Percentiles rank a stretch among this genome's conserved stretches.
Evolutionary conservation across 37 sponge, comb jelly and placozoan genomes (phyloP).

Genomic region (Aphrocallistes beatrix): DNA sequence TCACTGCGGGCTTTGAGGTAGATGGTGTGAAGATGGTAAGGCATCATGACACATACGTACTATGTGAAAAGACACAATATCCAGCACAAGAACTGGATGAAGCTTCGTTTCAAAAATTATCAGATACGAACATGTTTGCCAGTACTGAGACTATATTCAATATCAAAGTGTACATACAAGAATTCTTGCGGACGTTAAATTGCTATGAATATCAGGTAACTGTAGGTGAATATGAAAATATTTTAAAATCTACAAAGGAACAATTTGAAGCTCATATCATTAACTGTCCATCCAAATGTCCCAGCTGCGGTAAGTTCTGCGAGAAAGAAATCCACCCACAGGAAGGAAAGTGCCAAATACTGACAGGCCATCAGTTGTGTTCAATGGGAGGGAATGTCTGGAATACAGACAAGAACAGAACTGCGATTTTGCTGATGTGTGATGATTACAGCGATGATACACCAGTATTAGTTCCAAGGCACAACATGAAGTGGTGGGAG

Average conservation of each 20-base stretch:
- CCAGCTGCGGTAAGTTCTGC: slow-evolving; percentile 7
- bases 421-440: neutral
- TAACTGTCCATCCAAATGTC: neutral
- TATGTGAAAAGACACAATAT: neutral
- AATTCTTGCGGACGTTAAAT: neutral
- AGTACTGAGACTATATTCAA: neutral
- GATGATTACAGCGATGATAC: neutral
- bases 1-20: neutral
- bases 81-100: neutral
- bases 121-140: neutral
- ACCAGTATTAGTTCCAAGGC: neutral
- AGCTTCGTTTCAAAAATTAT: neutral
- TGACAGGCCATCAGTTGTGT: neutral
- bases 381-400: slow-evolving; percentile 13
- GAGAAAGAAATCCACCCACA: neutral
- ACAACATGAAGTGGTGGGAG: neutral
- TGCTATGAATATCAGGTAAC: neutral
- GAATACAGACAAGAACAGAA: neutral
- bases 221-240: neutral
- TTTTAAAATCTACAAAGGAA: neutral
- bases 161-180: neutral
- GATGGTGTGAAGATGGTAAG: neutral
- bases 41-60: neutral
- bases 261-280: neutral
- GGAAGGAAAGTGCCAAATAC: neutral